Evolutionary conservation across 2,888 invertebrate genomes (phyloP).

Genomic region (Pyrochroa serraticornis): DNA sequence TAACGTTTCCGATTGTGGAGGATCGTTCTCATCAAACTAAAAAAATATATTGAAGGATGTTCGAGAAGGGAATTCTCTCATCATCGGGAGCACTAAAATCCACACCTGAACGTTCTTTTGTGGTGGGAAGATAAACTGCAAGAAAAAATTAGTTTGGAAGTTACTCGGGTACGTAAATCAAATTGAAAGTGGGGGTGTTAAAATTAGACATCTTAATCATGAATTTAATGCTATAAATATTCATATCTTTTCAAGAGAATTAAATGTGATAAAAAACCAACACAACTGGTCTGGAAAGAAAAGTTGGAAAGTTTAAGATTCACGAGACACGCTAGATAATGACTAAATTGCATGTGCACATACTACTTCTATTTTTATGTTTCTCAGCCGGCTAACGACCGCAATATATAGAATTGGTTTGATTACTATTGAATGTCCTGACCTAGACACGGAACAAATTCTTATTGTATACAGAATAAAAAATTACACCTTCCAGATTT

Average conservation of each 20-base stretch:
- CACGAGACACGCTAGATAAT: slow-evolving; percentile 32
- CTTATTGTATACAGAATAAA: slow-evolving; percentile 4
- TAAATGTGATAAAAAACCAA: slow-evolving; percentile 25
- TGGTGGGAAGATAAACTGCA: slow-evolving; percentile 18
- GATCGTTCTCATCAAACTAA: too few species aligned
- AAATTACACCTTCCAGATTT: not conserved
- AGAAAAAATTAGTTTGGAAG: slow-evolving; percentile 26
- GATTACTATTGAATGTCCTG: slow-evolving; percentile 28
- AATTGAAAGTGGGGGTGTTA: slow-evolving; percentile 27
- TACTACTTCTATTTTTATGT: slow-evolving; percentile 28
- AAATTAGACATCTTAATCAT: slow-evolving; percentile 33
- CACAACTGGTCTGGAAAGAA: slow-evolving; percentile 23
- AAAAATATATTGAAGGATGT: too few species aligned
- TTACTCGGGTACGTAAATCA: slow-evolving; percentile 26
- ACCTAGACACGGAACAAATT: slow-evolving; percentile 20
- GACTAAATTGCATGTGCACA: slow-evolving; percentile 31
- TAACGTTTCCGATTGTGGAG: too few species aligned
- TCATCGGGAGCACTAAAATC: not conserved
- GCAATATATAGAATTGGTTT: slow-evolving; percentile 28
- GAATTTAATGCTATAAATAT: slow-evolving; percentile 34
- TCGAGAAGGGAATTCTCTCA: too few species aligned
- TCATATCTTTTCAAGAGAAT: slow-evolving; percentile 28
- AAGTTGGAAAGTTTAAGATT: slow-evolving; percentile 30
- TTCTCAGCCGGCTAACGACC: slow-evolving; percentile 24
- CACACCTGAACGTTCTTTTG: slow-evolving; percentile 25